These are phyloP conservation scores for Eulacestoma nigropectus DNA, from an alignment of 2,113 vertebrate species.

Conservation along the genomic window DNA sequence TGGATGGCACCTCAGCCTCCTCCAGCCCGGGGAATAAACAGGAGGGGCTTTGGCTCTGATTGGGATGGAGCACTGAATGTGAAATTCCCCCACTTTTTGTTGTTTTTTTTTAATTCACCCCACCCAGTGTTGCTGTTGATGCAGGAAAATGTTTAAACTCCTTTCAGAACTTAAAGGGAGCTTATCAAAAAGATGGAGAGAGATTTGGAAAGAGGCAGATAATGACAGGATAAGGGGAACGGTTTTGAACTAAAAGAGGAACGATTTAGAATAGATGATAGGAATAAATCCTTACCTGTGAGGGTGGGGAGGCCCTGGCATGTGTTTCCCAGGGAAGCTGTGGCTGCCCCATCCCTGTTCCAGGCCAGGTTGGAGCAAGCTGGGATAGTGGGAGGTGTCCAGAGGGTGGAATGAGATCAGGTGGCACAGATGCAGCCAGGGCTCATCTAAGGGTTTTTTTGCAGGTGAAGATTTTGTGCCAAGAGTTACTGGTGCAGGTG, in stretches of 20 bases:
- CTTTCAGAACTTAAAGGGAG: neutral
- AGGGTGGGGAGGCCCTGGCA: neutral
- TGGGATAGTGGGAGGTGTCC: neutral
- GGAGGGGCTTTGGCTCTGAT: neutral
- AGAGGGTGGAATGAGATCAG: neutral
- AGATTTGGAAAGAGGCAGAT: neutral
- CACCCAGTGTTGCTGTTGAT: neutral
- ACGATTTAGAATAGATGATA: neutral
- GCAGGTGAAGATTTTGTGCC: conserved; percentile 94
- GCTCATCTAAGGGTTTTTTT: neutral
- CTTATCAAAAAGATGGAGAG: neutral
- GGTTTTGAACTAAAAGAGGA: neutral
- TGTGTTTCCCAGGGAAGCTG: neutral
- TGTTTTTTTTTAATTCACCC: neutral
- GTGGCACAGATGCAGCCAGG: neutral
- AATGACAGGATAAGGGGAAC: neutral
- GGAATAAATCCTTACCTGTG: neutral
- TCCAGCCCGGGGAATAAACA: neutral
- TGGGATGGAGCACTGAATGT: fast-evolving
- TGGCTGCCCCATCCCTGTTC: neutral
- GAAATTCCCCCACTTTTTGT: neutral
- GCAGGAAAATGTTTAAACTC: neutral
- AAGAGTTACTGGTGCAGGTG: conserved; percentile 92
- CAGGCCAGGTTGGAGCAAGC: neutral
- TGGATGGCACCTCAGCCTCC: neutral